Evolutionary conservation across 2,888 invertebrate genomes (phyloP).

Genomic region (Andricus curvator): DNA sequence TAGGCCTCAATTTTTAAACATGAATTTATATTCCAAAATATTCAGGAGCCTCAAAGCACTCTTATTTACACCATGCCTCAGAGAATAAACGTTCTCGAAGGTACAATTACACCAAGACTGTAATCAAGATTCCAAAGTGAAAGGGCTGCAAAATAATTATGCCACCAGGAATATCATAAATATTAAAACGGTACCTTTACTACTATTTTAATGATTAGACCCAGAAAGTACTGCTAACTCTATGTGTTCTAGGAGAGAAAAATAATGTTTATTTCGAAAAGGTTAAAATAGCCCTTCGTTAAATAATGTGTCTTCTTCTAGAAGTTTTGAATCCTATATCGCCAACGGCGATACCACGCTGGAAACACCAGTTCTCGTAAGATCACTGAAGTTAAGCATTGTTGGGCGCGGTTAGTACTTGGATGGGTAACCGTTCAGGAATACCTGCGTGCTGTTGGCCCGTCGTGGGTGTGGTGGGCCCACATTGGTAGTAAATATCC

Average conservation of each 20-base stretch:
- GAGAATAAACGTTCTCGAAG: slow-evolving; percentile 27
- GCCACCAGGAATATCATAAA: slow-evolving; percentile 11
- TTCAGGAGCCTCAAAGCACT: slow-evolving; percentile 29
- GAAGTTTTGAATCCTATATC: too few relatives aligned
- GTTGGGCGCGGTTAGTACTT: too few relatives aligned
- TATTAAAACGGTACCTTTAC: slow-evolving; percentile 34
- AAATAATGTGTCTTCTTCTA: too few relatives aligned
- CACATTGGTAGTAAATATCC: too few relatives aligned
- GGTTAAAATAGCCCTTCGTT: too few relatives aligned
- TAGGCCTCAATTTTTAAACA: slow-evolving; percentile 11
- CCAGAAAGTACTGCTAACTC: neutral
- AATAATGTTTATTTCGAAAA: too few relatives aligned
- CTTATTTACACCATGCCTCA: slow-evolving; percentile 4
- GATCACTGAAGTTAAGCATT: too few relatives aligned
- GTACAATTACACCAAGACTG: slow-evolving; percentile 34
- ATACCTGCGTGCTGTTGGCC: too few relatives aligned
- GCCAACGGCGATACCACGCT: too few relatives aligned
- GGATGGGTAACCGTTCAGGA: too few relatives aligned
- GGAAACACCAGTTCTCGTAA: too few relatives aligned
- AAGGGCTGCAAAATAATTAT: slow-evolving; percentile 33
- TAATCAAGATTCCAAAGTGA: slow-evolving; percentile 36
- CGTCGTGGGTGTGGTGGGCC: too few relatives aligned
- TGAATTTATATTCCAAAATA: slow-evolving; percentile 27
- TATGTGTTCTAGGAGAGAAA: neutral
- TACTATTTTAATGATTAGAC: slow-evolving; percentile 1